Conservation (phyloP, 2,113 vertebrate species). For the Phyllostomus hastatus region DNA sequence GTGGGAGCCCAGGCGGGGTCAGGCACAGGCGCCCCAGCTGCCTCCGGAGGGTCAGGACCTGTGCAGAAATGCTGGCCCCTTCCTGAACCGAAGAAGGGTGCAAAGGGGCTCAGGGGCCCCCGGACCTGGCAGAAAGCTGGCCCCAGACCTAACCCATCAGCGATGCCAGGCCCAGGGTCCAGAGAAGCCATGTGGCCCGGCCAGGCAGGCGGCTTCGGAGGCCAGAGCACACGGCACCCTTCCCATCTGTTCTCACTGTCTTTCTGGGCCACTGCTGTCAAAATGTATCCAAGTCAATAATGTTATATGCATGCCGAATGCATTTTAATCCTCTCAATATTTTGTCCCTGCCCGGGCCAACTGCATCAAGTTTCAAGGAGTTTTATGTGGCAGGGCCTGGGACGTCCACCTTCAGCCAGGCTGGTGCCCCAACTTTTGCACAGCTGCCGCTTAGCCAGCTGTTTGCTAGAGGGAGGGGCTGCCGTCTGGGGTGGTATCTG, state of each 20-base stretch:
- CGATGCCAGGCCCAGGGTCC: rapidly evolving
- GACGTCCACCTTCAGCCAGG: not conserved
- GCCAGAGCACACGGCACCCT: rapidly evolving
- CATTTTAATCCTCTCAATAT: not conserved
- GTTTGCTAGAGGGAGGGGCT: not conserved
- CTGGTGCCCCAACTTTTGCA: rapidly evolving
- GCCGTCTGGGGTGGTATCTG: not conserved
- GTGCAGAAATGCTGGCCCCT: not conserved
- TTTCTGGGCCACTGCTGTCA: not conserved
- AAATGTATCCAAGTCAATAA: not conserved
- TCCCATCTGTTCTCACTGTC: not conserved
- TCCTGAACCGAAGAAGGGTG: not conserved
- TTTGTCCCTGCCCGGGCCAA: not conserved
- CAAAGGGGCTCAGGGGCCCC: rapidly evolving
- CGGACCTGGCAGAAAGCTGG: not conserved
- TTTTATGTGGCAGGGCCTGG: not conserved
- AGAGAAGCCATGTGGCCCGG: not conserved
- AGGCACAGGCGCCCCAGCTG: too few species aligned
- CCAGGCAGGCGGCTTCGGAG: not conserved
- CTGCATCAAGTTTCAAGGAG: not conserved
- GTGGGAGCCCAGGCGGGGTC: not conserved
- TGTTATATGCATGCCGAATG: too few species aligned
- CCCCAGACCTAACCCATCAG: not conserved
- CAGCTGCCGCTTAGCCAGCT: not conserved
- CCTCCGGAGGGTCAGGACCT: not conserved